Percentiles rank a stretch among this genome's conserved stretches.
Evolutionary conservation across 1,140 invertebrate genomes (phyloP).

Genomic region (Aphidius gifuensis): DNA sequence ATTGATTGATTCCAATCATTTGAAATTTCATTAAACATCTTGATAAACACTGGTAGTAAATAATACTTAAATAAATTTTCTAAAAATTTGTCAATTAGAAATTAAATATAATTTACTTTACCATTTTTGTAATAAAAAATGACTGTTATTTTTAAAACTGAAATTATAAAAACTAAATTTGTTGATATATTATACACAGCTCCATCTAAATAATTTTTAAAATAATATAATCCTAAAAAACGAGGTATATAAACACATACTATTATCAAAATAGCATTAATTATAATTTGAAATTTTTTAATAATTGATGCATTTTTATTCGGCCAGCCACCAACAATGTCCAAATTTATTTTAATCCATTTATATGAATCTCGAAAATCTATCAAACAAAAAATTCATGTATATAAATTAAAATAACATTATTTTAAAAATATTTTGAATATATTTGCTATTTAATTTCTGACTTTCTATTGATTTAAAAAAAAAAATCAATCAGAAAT

Average conservation of each 20-base stretch:
- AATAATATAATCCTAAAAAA: neutral
- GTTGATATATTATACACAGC: neutral
- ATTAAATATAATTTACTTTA: neutral
- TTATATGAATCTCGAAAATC: too few species aligned
- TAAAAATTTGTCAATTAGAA: too few species aligned
- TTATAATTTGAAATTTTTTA: neutral
- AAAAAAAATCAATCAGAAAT: too few species aligned
- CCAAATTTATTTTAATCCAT: neutral
- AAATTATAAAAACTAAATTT: neutral
- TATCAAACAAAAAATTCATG: too few species aligned
- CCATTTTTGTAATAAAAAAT: constrained; percentile 17
- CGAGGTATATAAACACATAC: constrained; percentile 1
- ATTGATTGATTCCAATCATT: constrained; percentile 24
- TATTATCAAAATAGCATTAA: neutral
- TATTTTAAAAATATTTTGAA: too few species aligned
- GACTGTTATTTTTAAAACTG: constrained; percentile 11
- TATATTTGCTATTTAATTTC: too few species aligned
- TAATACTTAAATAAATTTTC: too few species aligned
- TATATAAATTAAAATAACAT: too few species aligned
- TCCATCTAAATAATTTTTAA: neutral
- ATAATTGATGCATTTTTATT: constrained; percentile 3
- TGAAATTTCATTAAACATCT: constrained; percentile 21
- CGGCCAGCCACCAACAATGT: constrained; percentile 17
- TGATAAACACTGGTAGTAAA: constrained; percentile 9
- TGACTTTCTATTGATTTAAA: too few species aligned